A percentile compares a stretch with the other conserved stretches of the same genome.
Conservation (phyloP, 2,888 invertebrate genomes). For the Epsilonema sp. region DNA sequence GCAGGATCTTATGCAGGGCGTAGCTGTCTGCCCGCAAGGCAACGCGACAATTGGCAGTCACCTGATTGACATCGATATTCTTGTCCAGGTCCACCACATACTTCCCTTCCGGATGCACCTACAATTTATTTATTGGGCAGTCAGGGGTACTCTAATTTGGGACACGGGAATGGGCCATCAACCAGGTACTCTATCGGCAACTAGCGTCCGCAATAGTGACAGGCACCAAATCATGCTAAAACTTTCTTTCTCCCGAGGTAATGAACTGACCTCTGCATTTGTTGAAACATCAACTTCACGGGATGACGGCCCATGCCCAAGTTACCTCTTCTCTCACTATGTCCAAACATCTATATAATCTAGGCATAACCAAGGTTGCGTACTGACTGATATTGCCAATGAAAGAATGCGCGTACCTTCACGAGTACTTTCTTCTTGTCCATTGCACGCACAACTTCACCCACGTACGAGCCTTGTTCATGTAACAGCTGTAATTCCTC, state of each 20-base stretch:
- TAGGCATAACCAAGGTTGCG: neutral
- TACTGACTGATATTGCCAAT: neutral
- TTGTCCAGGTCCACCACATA: constrained; percentile 98
- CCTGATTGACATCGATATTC: constrained; percentile 91
- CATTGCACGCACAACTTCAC: constrained; percentile 98
- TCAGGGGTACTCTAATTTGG: no score
- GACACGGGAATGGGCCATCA: no score
- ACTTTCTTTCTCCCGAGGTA: no score
- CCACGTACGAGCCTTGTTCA: constrained; percentile 97
- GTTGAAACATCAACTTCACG: no score
- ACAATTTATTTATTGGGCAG: no score
- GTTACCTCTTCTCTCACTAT: no score
- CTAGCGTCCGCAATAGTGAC: no score
- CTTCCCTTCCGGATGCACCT: constrained; percentile 94
- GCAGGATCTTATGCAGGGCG: constrained; percentile 89
- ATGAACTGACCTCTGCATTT: no score
- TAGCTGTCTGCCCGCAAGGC: constrained; percentile 95
- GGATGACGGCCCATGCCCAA: no score
- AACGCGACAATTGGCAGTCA: constrained; percentile 89
- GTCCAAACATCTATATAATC: no score
- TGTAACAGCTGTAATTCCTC: constrained; percentile 82
- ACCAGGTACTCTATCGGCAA: no score
- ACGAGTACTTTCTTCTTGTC: constrained; percentile 98
- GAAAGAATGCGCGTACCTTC: constrained; percentile 39
- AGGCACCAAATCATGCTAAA: no score